These are phyloP conservation scores for Rousettus madagascariensis DNA, from an alignment of 2,797 vertebrate species.

Conservation along the genomic window DNA sequence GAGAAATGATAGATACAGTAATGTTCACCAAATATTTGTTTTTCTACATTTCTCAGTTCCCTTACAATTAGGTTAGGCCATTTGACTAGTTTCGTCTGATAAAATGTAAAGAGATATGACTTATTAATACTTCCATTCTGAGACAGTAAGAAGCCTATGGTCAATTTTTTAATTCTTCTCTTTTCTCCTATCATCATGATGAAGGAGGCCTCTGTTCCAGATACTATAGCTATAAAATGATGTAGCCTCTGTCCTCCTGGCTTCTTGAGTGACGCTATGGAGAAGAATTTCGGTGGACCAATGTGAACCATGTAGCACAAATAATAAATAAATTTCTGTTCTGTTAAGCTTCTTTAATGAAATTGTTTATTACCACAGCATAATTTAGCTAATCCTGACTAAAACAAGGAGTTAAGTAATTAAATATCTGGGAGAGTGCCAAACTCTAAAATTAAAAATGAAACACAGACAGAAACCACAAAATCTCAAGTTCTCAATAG, in stretches of 20 bases:
- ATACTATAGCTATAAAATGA: not conserved
- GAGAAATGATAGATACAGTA: not conserved
- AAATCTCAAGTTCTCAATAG: not conserved
- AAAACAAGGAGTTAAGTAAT: not conserved
- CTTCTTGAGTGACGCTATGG: not conserved
- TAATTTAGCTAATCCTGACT: not conserved
- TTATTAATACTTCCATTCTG: not conserved
- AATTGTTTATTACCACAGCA: not conserved
- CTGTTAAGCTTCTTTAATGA: not conserved
- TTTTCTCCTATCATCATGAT: not conserved
- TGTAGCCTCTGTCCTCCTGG: not conserved
- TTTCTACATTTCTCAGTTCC: not conserved
- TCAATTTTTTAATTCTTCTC: not conserved
- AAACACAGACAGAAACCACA: not conserved
- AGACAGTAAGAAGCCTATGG: not conserved
- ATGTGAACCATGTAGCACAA: not conserved
- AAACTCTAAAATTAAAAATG: slow-evolving; percentile 9
- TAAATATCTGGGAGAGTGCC: not conserved
- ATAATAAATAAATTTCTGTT: not conserved
- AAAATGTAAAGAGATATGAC: not conserved
- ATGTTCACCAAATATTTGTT: not conserved
- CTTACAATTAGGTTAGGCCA: not conserved
- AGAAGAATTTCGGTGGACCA: not conserved
- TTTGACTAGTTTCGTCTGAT: not conserved
- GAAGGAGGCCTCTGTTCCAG: not conserved